phyloP scores from a whole-genome alignment of 1,140 invertebrate species.

The Bombus breviceps region DNA sequence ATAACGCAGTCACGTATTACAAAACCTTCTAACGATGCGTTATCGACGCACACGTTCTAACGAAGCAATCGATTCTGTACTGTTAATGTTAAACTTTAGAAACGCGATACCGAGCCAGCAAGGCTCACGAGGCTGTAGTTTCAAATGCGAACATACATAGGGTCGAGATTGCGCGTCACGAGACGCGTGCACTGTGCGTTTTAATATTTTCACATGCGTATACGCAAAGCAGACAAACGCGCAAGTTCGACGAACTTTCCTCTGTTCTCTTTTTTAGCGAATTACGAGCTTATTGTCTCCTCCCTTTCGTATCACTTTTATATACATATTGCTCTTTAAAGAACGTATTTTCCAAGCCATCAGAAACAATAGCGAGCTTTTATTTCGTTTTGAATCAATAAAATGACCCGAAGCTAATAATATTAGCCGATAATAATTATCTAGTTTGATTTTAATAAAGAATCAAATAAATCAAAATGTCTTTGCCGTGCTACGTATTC shows the following conservation, averaged over 20 bases:
- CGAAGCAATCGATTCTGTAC: conserved; percentile 4
- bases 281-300: too few species aligned
- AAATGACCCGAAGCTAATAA: too few species aligned
- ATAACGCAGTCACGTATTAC: not conserved
- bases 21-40: not conserved
- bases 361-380: too few species aligned
- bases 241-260: not conserved
- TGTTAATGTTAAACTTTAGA: not conserved
- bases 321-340: too few species aligned
- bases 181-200: conserved; percentile 1
- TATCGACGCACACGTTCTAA: not conserved
- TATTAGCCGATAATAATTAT: too few species aligned
- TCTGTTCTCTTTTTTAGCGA: too few species aligned
- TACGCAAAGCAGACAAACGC: not conserved
- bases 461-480: too few species aligned
- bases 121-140: conserved; percentile 3
- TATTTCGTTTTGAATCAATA: too few species aligned
- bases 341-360: too few species aligned
- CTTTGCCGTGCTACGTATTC: too few species aligned
- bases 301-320: too few species aligned
- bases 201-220: not conserved
- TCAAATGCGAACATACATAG: conserved; percentile 29
- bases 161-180: not conserved
- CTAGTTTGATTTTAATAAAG: too few species aligned
- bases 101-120: not conserved